These are phyloP conservation scores for Odocoileus hemionus DNA, from an alignment of 2,113 vertebrate genomes.

Conservation along the genomic window DNA sequence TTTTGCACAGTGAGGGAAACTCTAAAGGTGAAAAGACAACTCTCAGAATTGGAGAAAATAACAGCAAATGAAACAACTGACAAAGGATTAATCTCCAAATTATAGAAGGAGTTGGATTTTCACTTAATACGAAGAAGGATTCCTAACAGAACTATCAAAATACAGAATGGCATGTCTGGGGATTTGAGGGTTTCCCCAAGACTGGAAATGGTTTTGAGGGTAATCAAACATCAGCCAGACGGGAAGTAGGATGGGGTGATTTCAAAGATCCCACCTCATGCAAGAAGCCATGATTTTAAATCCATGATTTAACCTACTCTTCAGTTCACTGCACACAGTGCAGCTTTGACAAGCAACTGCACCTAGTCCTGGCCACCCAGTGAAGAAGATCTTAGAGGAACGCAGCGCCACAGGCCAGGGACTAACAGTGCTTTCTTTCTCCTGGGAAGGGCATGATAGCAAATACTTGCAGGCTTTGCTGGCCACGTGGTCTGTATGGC, in stretches of 20 bases:
- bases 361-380: background rate
- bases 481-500: background rate
- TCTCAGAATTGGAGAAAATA: background rate
- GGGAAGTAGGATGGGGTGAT: background rate
- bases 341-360: slow-evolving; percentile 33
- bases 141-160: background rate
- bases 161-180: background rate
- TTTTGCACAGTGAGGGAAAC: background rate
- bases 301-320: background rate
- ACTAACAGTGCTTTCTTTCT: background rate
- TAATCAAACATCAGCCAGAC: background rate
- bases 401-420: background rate
- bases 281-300: background rate
- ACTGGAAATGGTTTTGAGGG: background rate
- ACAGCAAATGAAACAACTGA: background rate
- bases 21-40: background rate
- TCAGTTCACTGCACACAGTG: background rate
- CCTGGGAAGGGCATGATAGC: background rate
- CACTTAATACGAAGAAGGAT: background rate
- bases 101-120: background rate
- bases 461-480: background rate
- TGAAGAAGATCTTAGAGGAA: background rate
- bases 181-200: background rate
- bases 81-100: background rate
- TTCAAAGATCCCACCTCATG: background rate